A percentile compares a stretch with the other conserved stretches of the same genome.
Conservation (phyloP, 2,797 vertebrate genomes). For the Galaxias olidus region DNA sequence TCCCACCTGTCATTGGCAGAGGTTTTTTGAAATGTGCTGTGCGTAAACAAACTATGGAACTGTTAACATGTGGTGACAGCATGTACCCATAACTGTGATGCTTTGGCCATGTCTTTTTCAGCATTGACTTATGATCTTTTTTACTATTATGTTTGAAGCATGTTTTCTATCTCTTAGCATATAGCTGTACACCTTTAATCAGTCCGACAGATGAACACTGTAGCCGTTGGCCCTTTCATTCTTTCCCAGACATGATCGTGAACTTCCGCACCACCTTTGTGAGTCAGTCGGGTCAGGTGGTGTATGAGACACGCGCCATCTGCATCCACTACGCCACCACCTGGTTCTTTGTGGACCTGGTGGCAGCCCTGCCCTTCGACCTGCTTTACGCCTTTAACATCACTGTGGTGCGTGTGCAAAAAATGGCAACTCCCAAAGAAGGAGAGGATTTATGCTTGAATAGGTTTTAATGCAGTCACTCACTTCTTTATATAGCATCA, state of each 20-base stretch:
- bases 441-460: too few species aligned
- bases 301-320: conserved; percentile 90
- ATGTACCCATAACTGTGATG: too few species aligned
- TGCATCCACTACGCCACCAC: conserved; percentile 95
- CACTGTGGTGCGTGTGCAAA: conserved; percentile 80
- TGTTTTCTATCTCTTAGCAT: too few species aligned
- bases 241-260: conserved; percentile 88
- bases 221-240: not conserved
- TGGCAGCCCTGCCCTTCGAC: conserved; percentile 95
- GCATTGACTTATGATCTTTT: too few species aligned
- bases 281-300: conserved; percentile 94
- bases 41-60: not conserved
- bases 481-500: too few species aligned
- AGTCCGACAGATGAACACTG: not conserved
- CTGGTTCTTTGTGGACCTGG: conserved; percentile 98
- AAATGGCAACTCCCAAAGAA: too few species aligned
- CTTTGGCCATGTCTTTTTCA: too few species aligned
- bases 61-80: too few species aligned
- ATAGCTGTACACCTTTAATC: not conserved
- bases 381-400: conserved; percentile 95
- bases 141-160: too few species aligned
- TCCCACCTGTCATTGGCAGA: conserved; percentile 6
- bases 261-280: conserved; percentile 97
- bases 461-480: too few species aligned
- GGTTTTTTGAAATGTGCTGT: not conserved